phyloP scores from a whole-genome alignment of 2,113 vertebrate species.

The Pheucticus melanocephalus region DNA sequence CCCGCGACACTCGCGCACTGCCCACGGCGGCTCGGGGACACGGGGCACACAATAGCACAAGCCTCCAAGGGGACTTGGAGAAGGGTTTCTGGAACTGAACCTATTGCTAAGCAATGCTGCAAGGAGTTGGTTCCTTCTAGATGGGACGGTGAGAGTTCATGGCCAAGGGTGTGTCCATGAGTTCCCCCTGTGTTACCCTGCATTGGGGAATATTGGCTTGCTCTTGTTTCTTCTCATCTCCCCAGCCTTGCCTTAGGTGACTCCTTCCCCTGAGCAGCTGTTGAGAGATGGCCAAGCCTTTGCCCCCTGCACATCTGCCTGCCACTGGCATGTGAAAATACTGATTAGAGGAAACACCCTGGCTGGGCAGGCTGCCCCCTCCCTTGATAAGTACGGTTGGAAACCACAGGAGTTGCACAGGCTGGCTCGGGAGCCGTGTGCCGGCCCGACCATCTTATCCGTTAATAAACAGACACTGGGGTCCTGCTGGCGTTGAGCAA shows the following conservation, averaged over 20 bases:
- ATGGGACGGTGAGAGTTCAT: neutral
- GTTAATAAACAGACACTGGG: conserved; percentile 24
- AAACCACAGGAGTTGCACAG: conserved; percentile 51
- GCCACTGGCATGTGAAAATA: conserved; percentile 31
- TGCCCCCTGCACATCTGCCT: neutral
- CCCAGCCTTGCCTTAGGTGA: neutral
- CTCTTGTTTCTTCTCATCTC: neutral
- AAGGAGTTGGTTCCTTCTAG: neutral
- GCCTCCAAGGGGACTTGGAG: neutral
- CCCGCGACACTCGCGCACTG: neutral
- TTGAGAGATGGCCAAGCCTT: neutral
- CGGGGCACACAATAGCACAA: neutral
- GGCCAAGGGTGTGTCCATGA: neutral
- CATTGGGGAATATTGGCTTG: neutral
- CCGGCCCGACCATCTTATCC: conserved; percentile 24
- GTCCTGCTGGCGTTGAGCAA: neutral
- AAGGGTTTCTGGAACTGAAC: neutral
- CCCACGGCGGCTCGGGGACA: neutral
- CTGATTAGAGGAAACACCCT: conserved; percentile 72
- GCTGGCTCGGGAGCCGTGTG: neutral
- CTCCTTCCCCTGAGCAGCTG: conserved; percentile 17
- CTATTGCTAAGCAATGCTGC: neutral
- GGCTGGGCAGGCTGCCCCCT: conserved; percentile 62
- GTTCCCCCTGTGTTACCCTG: neutral
- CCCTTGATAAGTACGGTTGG: conserved; percentile 59